phyloP scores from a whole-genome alignment of 2,797 vertebrate genomes.

The Gastrophryne carolinensis region DNA sequence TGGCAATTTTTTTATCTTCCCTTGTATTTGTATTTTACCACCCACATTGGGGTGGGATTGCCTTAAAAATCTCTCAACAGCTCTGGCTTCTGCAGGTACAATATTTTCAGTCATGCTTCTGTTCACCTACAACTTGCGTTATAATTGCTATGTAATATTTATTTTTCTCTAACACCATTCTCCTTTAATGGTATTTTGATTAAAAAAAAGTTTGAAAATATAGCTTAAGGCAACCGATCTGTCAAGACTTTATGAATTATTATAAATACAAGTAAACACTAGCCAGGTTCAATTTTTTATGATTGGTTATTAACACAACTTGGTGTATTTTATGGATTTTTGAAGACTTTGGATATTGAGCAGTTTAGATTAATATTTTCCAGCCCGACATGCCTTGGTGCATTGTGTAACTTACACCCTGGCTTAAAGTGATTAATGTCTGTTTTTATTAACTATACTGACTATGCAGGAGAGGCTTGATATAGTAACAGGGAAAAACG shows the following conservation, averaged over 20 bases:
- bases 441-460: slow-evolving; percentile 47
- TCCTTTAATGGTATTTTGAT: slow-evolving; percentile 3
- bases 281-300: slow-evolving; percentile 29
- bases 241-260: slow-evolving; percentile 18
- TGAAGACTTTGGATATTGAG: slow-evolving; percentile 45
- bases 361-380: slow-evolving; percentile 44
- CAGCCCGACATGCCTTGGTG: slow-evolving; percentile 29
- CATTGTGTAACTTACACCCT: slow-evolving; percentile 34
- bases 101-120: not conserved
- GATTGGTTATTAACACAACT: slow-evolving; percentile 34
- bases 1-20: too few relatives aligned
- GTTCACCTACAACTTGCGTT: not conserved
- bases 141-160: not conserved
- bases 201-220: not conserved
- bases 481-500: slow-evolving; percentile 9
- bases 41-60: too few relatives aligned
- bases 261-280: slow-evolving; percentile 1
- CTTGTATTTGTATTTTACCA: too few relatives aligned
- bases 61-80: too few relatives aligned
- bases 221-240: not conserved
- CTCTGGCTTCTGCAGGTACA: not conserved
- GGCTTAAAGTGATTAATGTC: slow-evolving; percentile 50
- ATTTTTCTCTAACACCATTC: not conserved
- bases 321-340: slow-evolving; percentile 37
- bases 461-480: slow-evolving; percentile 19